Conservation (phyloP, 2,113 vertebrate species). For the Tretioscincus oriximinensis region DNA sequence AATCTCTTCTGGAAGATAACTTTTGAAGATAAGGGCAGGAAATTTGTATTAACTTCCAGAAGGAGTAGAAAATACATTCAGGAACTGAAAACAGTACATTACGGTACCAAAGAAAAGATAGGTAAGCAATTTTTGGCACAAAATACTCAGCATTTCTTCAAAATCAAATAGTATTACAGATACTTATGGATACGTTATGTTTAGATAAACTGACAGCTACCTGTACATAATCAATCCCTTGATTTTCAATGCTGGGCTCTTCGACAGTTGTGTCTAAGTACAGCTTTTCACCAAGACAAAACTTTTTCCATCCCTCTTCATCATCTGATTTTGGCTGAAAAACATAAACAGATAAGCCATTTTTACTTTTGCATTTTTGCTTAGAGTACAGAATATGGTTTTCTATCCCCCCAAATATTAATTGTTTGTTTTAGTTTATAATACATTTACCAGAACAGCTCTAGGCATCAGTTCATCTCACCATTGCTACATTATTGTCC, state of each 20-base stretch:
- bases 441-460: background rate
- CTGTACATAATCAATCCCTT: conserved; percentile 88
- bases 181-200: background rate
- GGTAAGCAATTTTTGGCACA: no score
- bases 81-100: background rate
- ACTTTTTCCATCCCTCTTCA: conserved; percentile 94
- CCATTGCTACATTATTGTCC: conserved; percentile 91
- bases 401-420: background rate
- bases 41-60: no score
- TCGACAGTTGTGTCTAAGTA: conserved; percentile 66
- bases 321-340: conserved; percentile 84
- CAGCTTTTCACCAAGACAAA: conserved; percentile 88
- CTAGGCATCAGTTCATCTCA: conserved; percentile 63
- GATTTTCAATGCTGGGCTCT: conserved; percentile 63
- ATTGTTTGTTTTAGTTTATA: background rate
- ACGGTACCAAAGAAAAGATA: background rate
- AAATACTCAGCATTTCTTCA: background rate
- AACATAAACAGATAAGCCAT: conserved; percentile 30
- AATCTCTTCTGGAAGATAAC: no score
- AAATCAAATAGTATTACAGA: background rate
- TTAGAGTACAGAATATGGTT: no score
- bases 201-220: conserved; percentile 62
- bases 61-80: background rate
- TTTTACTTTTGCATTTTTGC: background rate
- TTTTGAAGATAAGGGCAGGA: no score